These are phyloP conservation scores for Eubasilissa splendida DNA, from an alignment of 2,888 invertebrate genomes.

Conservation along the genomic window DNA sequence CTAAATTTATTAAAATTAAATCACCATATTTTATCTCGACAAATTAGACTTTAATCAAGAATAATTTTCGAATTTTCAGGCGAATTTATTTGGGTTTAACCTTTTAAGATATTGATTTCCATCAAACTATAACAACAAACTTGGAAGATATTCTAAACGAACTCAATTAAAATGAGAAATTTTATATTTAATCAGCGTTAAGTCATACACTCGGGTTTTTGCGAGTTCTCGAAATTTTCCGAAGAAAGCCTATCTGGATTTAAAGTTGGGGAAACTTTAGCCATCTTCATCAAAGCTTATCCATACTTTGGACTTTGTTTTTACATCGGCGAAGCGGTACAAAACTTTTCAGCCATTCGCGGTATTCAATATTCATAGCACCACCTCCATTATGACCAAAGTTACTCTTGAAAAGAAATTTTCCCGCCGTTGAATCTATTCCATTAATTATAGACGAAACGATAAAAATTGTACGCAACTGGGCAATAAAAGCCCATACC, in stretches of 20 bases:
- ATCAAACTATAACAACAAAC: neutral
- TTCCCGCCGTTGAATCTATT: constrained; percentile 12
- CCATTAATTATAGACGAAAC: constrained; percentile 28
- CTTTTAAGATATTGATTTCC: constrained; percentile 7
- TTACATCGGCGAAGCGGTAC: constrained; percentile 21
- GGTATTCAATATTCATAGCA: constrained; percentile 50
- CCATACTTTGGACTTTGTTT: constrained; percentile 37
- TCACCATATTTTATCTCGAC: too few relatives aligned
- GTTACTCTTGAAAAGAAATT: constrained; percentile 32
- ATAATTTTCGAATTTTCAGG: too few relatives aligned
- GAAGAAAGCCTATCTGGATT: constrained; percentile 37
- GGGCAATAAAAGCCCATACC: constrained; percentile 18
- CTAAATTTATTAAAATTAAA: too few relatives aligned
- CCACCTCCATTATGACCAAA: constrained; percentile 40
- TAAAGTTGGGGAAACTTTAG: constrained; percentile 34
- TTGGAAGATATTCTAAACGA: neutral
- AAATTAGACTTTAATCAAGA: too few relatives aligned
- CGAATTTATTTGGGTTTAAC: neutral
- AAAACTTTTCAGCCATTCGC: constrained; percentile 30
- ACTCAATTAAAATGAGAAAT: constrained; percentile 26
- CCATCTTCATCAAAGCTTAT: constrained; percentile 42
- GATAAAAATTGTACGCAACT: constrained; percentile 37
- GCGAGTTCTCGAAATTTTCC: constrained; percentile 6
- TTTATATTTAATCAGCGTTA: constrained; percentile 23
- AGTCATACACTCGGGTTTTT: constrained; percentile 30